Conservation (phyloP, 1,140 invertebrate genomes). For the Colletes latitarsis region DNA sequence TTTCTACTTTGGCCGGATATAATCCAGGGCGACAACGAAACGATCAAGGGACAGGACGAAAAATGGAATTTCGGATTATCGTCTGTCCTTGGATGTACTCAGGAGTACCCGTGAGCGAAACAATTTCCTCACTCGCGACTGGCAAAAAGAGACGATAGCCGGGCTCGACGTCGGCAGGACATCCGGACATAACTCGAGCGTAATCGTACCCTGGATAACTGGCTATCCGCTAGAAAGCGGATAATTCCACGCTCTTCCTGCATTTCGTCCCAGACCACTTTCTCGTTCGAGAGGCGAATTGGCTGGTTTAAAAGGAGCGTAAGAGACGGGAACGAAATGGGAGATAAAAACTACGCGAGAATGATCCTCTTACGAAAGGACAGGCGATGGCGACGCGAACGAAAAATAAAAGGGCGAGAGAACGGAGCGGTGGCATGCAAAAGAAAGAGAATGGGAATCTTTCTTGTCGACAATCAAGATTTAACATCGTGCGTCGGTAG, state of each 20-base stretch:
- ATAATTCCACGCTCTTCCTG: constrained; percentile 60
- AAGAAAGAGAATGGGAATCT: not conserved
- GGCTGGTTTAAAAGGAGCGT: constrained; percentile 59
- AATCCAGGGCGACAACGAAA: constrained; percentile 16
- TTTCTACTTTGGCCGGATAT: constrained; percentile 13
- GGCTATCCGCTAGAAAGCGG: constrained; percentile 55
- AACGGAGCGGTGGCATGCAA: constrained; percentile 5
- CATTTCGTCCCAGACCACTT: constrained; percentile 54
- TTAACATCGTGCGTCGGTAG: constrained; percentile 21
- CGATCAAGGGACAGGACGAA: constrained; percentile 25
- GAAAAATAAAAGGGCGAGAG: constrained; percentile 6
- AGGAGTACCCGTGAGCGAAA: constrained; percentile 34
- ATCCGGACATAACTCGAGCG: constrained; percentile 56
- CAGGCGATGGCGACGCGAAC: constrained; percentile 12
- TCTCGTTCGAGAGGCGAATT: constrained; percentile 60
- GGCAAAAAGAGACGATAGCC: constrained; percentile 33
- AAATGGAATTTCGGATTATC: constrained; percentile 54
- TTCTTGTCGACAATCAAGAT: constrained; percentile 51
- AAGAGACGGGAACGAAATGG: constrained; percentile 52
- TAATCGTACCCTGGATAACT: constrained; percentile 62
- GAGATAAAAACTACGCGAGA: constrained; percentile 62
- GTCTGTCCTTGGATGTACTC: constrained; percentile 33
- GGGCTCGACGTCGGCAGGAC: constrained; percentile 46
- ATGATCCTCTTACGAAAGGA: constrained; percentile 44
- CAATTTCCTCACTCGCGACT: constrained; percentile 46